These are phyloP conservation scores for Drosophila melanosoma DNA, from an alignment of 2,888 invertebrate genomes.

Conservation along the genomic window DNA sequence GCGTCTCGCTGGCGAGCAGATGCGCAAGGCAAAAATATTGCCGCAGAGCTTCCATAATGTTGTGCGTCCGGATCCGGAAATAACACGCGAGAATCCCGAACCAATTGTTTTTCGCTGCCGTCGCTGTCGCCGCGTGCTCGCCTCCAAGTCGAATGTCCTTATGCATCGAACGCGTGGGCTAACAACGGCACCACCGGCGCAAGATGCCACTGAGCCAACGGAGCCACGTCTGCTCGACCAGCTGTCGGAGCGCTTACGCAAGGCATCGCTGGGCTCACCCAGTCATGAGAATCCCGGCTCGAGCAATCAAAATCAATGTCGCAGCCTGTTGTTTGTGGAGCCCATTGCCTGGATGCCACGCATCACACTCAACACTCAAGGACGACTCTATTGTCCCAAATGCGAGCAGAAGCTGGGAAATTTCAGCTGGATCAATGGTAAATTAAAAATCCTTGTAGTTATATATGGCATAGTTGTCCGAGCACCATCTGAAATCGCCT, in stretches of 20 bases:
- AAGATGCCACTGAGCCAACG: background rate
- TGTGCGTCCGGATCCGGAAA: slow-evolving; percentile 92
- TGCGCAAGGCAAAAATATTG: slow-evolving; percentile 93
- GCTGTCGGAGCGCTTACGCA: slow-evolving; percentile 78
- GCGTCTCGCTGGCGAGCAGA: slow-evolving; percentile 92
- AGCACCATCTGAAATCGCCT: background rate
- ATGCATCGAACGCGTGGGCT: slow-evolving; percentile 86
- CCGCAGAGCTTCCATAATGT: slow-evolving; percentile 92
- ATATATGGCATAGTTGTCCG: background rate
- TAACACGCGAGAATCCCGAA: slow-evolving; percentile 91
- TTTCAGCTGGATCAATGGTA: slow-evolving; percentile 95
- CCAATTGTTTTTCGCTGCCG: slow-evolving; percentile 94
- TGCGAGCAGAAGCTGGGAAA: slow-evolving; percentile 94
- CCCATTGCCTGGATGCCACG: slow-evolving; percentile 95
- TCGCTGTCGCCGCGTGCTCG: slow-evolving; percentile 93
- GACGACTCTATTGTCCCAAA: slow-evolving; percentile 94
- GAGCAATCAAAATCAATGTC: slow-evolving; percentile 85
- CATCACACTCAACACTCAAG: slow-evolving; percentile 89
- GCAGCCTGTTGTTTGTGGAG: slow-evolving; percentile 93
- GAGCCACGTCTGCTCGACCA: slow-evolving; percentile 78
- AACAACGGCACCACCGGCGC: background rate
- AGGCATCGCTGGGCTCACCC: slow-evolving; percentile 70
- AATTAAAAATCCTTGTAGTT: background rate
- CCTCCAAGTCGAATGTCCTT: slow-evolving; percentile 91
- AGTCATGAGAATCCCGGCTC: slow-evolving; percentile 39